Base-by-base conservation (phyloP, 53 echinoderm and acorn worm species). In the Astropecten irregularis region DNA sequence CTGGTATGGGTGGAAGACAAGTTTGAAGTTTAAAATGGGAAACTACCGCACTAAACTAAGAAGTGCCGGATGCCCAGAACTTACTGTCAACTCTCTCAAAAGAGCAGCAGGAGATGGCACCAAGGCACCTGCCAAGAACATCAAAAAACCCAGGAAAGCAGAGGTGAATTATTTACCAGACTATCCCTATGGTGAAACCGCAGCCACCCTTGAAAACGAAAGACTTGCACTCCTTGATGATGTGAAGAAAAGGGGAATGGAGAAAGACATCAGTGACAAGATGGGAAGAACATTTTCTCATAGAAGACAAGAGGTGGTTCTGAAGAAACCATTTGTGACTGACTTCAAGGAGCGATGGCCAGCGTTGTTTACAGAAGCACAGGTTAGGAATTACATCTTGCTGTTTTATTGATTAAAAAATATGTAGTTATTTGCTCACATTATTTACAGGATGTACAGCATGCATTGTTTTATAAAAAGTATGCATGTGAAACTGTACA, bases 121-220 rank as follows among this genome's bases (percentile, higher is more conserved):
- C 4, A 55, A 53, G 49, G 39, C 34, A 55, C 27, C 87, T 39
- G 87, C 76, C 2, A 79, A 87, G 51, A 49, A 58, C 18, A 49
- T 87, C 28, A 86, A 87, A 66, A 87, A 87, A 42, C 79, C 87
- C 8, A 73, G 66, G 56, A 87, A 69, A 38, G 81, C 87, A 9
- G 87, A 87, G 66, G 87, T 87, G 4, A 87, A 87, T 34, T 87
- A 87, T 63, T 28, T 87, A 10, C 87, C 87, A 66, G 81, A 67
- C 50, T 68, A 49, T 79, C 79, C 87, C 33, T n/a, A 49, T 2
- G n/a, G 39, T 40, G 76, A 86, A 51, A 81, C 87, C 60, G 62
- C 47, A 28, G 66, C 58, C 44, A 77, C 70, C 18, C 31, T 86
- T 74, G 86, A 86, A 54, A 39, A 36, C 9, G 49, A 40, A 55